Conservation (phyloP, 2,113 vertebrate genomes). For the Pteropus alecto region DNA sequence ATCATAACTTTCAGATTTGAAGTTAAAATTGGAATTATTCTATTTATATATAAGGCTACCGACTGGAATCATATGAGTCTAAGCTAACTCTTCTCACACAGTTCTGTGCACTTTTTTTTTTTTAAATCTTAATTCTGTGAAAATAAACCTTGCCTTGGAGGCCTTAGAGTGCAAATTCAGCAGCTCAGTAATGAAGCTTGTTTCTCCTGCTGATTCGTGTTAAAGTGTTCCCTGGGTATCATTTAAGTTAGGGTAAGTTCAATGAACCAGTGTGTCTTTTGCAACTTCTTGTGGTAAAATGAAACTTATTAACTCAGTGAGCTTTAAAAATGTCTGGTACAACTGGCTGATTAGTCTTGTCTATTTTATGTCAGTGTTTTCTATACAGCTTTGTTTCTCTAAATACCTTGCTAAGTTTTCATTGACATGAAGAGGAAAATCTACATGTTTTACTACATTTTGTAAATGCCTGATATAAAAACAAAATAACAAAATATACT, state of each 20-base stretch:
- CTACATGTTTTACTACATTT: neutral
- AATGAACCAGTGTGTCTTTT: neutral
- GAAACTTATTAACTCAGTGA: constrained; percentile 53
- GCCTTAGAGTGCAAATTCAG: constrained; percentile 46
- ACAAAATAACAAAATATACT: neutral
- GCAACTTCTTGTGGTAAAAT: constrained; percentile 34
- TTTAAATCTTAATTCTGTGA: accelerated
- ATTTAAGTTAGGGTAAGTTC: constrained; percentile 33
- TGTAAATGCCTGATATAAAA: neutral
- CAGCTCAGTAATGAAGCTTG: constrained; percentile 56
- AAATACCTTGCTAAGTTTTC: constrained; percentile 37
- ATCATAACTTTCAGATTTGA: neutral
- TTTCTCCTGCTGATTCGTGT: constrained; percentile 58
- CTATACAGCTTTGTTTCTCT: constrained; percentile 13
- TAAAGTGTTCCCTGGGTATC: constrained; percentile 44
- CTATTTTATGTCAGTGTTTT: constrained; percentile 34
- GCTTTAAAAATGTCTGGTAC: constrained; percentile 21
- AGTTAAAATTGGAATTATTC: neutral
- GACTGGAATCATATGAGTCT: neutral
- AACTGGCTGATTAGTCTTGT: constrained; percentile 4
- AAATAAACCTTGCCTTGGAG: neutral
- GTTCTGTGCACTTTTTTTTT: neutral
- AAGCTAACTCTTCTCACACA: neutral
- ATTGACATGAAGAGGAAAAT: neutral
- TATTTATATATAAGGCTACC: neutral